Evolutionary conservation across 2,113 vertebrate species (phyloP).

Genomic region (Patagioenas fasciata): DNA sequence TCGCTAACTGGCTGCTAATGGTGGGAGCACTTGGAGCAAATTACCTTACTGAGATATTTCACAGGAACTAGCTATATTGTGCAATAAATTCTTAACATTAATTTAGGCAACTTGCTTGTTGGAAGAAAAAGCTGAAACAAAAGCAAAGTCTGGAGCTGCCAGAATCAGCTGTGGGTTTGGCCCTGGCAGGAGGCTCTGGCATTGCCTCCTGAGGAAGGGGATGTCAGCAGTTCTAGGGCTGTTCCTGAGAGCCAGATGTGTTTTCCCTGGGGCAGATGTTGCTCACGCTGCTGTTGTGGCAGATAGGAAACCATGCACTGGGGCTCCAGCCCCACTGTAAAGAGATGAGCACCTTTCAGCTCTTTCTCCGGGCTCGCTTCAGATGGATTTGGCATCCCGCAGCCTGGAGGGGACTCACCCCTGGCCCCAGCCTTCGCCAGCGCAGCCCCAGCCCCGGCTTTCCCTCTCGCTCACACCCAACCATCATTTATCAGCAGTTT

Average conservation of each 20-base stretch:
- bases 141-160: background rate
- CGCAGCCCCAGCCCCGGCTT: background rate
- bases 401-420: background rate
- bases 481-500: background rate
- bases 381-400: background rate
- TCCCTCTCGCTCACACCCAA: background rate
- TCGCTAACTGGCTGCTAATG: background rate
- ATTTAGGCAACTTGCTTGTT: background rate
- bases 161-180: background rate
- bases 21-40: slow-evolving; percentile 3
- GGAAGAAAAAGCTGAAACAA: background rate
- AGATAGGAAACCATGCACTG: background rate
- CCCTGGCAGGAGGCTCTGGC: background rate
- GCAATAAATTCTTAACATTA: background rate
- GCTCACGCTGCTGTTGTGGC: fast-evolving
- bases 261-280: background rate
- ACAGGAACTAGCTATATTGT: background rate
- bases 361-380: background rate
- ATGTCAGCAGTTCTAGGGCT: background rate
- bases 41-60: background rate
- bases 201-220: background rate
- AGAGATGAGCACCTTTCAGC: fast-evolving
- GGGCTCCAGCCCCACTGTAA: background rate
- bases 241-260: background rate
- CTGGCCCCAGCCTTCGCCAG: background rate